Evolutionary conservation across 2,888 invertebrate species (phyloP), one percentile per base, ranked within the genome.

Genomic region (Chymomyza amoena): DNA sequence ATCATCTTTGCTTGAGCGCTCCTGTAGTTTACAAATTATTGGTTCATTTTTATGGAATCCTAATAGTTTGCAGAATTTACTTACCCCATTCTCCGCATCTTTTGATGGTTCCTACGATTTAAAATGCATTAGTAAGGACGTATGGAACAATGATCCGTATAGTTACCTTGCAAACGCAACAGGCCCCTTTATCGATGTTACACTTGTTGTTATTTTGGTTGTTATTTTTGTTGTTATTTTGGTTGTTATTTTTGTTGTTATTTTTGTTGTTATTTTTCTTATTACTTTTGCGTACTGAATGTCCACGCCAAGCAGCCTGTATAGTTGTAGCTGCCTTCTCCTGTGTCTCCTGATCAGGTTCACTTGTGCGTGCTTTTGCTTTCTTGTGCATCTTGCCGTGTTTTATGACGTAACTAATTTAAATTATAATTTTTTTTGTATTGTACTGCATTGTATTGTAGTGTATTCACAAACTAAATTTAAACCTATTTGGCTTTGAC

Each of bases 361-460:
- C n/a, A n/a, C n/a, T n/a, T n/a, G n/a, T n/a, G n/a, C n/a, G n/a
- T n/a, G n/a, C n/a, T n/a, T n/a, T 87, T 0, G 89, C 84, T 72
- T 90, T 88, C 9, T 87, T 83, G 13, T 87, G 88, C 7, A 88
- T 64, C 71, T 88, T 89, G 25, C 90, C 91, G 4, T 87, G 89
- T 72, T 91, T 89, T 3, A 89, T 75, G 0, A 91, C 72, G 52
- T 89, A 91, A 70, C 91, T 87, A 91, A 91, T 91, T 6, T 68
- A 72, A 9, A 32, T 32, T 32, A 7, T 9, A 7, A 6, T 32
- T 32, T 6, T 32, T 7, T 7, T 32, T 32, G 32, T 32, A 32
- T 32, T 32, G 32, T 7, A 7, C 32, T 32, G 25, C 4, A 25
- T 32, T 32, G 5, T 32, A 25, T 25, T 25, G 5, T 32, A 32